phyloP scores from a whole-genome alignment of 2,797 vertebrate species.

The Sciurus carolinensis region DNA sequence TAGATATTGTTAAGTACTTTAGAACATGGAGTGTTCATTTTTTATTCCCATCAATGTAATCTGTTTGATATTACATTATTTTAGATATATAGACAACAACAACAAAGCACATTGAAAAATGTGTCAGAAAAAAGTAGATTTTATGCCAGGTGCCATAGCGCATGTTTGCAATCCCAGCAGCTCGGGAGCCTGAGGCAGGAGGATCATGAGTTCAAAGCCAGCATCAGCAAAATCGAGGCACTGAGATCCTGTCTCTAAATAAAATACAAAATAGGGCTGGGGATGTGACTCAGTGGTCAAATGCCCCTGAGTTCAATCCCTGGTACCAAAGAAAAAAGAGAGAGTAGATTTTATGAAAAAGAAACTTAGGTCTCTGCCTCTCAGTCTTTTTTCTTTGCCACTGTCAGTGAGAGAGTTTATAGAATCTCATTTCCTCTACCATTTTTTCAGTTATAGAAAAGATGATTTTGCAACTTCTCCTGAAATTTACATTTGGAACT shows the following conservation, averaged over 20 bases:
- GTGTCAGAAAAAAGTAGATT: neutral
- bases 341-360: neutral
- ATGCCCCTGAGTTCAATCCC: too few species aligned
- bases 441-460: neutral
- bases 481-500: slow-evolving; percentile 28
- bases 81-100: neutral
- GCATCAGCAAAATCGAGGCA: too few species aligned
- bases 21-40: neutral
- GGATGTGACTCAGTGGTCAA: too few species aligned
- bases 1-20: neutral
- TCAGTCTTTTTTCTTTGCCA: neutral
- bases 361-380: neutral
- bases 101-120: neutral
- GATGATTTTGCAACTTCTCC: neutral
- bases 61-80: neutral
- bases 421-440: neutral
- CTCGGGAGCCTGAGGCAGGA: too few species aligned
- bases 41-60: neutral
- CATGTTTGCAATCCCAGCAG: too few species aligned
- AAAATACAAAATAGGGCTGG: too few species aligned
- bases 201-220: too few species aligned
- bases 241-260: too few species aligned
- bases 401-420: neutral
- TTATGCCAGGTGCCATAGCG: neutral
- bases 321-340: neutral